Conservation (phyloP, 2,888 invertebrate genomes). For the Tortrix viridana region DNA sequence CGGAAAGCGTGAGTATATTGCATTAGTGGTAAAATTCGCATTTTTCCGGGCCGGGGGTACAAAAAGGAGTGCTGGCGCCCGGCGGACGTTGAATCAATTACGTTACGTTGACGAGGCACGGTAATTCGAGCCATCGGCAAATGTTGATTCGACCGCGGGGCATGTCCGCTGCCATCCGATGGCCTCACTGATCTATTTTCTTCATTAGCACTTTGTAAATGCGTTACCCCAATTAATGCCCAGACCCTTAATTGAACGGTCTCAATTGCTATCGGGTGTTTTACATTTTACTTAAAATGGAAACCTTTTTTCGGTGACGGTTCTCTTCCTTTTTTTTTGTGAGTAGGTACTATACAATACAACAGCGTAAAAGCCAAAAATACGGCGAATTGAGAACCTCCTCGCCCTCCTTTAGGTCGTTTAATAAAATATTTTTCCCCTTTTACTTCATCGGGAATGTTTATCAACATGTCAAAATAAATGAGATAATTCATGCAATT, state of each 20-base stretch:
- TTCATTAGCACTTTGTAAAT: constrained; percentile 52
- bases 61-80: constrained; percentile 71
- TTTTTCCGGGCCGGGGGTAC: constrained; percentile 57
- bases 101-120: constrained; percentile 70
- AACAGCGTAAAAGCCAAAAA: no score
- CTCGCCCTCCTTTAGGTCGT: no score
- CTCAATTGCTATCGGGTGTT: constrained; percentile 28
- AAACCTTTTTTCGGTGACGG: constrained; percentile 19
- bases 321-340: not conserved
- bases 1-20: constrained; percentile 64
- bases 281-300: constrained; percentile 23
- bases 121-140: constrained; percentile 81
- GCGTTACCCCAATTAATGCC: constrained; percentile 52
- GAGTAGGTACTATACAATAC: no score
- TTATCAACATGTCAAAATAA: no score
- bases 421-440: no score
- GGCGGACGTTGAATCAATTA: constrained; percentile 77
- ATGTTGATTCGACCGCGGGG: constrained; percentile 80
- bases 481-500: no score
- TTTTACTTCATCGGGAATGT: no score
- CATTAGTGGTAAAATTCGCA: constrained; percentile 72
- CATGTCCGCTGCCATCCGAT: constrained; percentile 49
- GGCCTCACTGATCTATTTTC: constrained; percentile 64
- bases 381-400: no score
- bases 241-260: constrained; percentile 37